Percentiles rank a stretch among this genome's conserved stretches.
phyloP scores from a whole-genome alignment of 2,888 invertebrate species.

The Diaphora mendica region DNA sequence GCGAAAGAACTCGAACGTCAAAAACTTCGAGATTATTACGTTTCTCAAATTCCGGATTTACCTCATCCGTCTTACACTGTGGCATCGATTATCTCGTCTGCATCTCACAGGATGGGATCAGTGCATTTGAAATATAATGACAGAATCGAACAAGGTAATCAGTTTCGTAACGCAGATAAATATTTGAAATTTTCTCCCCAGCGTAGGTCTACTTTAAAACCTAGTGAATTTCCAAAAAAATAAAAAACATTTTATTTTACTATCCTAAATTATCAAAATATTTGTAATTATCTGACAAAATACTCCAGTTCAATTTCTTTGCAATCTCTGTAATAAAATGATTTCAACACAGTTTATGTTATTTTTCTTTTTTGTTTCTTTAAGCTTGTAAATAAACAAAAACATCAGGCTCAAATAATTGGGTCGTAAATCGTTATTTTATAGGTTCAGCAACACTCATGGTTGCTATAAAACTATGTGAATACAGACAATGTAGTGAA shows the following conservation, averaged over 20 bases:
- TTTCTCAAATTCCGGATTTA: conserved; percentile 67
- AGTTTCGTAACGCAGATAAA: conserved; percentile 23
- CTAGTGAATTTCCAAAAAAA: conserved; percentile 41
- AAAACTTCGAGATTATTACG: conserved; percentile 57
- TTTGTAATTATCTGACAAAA: background rate
- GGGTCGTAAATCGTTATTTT: conserved; percentile 21
- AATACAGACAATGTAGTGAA: conserved; percentile 24
- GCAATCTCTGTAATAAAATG: background rate
- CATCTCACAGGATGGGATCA: conserved; percentile 59
- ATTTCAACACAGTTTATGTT: background rate
- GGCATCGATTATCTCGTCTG: conserved; percentile 65
- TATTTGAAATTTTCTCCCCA: conserved; percentile 59
- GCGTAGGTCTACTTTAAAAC: conserved; percentile 64
- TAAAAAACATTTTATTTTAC: background rate
- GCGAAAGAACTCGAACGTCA: conserved; percentile 45
- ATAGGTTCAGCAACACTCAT: conserved; percentile 23
- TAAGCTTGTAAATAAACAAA: background rate
- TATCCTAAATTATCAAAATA: background rate
- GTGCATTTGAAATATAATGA: conserved; percentile 60
- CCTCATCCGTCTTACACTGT: conserved; percentile 64
- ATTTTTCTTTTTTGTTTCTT: background rate
- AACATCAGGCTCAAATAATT: conserved; percentile 2
- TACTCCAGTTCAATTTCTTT: background rate
- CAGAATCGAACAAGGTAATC: conserved; percentile 57
- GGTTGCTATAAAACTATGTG: conserved; percentile 21